Evolutionary conservation across 2,113 vertebrate genomes (phyloP).

Genomic region (Hippocampus comes): DNA sequence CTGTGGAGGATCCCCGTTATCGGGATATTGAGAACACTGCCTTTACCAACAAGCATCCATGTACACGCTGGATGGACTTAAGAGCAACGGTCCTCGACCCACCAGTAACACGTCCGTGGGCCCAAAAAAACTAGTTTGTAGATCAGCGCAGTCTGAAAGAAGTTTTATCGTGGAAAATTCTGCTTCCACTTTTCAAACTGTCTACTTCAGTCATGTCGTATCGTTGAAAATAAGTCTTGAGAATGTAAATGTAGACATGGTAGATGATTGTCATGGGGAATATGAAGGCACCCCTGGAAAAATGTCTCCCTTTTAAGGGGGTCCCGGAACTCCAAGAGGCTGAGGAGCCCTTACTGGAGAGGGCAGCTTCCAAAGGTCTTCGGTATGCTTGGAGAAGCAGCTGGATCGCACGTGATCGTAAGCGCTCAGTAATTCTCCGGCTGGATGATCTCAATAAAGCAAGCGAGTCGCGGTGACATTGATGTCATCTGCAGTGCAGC

Average conservation of each 20-base stretch:
- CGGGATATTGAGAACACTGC: conserved; percentile 67
- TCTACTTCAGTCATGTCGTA: too few species aligned
- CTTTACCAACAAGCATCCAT: conserved; percentile 64
- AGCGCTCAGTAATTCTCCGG: conserved; percentile 8
- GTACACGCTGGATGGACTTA: conserved; percentile 47
- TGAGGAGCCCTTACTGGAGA: background rate
- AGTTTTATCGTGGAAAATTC: background rate
- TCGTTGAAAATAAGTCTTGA: too few species aligned
- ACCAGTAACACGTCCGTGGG: too few species aligned
- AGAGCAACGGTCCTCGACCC: background rate
- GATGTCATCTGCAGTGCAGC: conserved; percentile 67
- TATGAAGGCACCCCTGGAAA: background rate
- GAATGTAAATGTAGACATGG: conserved; percentile 23
- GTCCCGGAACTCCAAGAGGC: background rate
- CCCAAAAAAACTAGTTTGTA: background rate
- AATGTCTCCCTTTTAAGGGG: background rate
- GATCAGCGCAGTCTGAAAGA: background rate
- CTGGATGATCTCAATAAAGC: conserved; percentile 8
- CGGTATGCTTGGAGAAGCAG: conserved; percentile 18
- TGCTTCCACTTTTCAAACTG: background rate
- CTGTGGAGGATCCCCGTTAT: conserved; percentile 67
- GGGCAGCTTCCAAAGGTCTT: conserved; percentile 12
- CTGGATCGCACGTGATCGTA: conserved; percentile 29
- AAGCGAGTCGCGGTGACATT: conserved; percentile 15
- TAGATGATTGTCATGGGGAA: background rate